Evolutionary conservation across 2,888 invertebrate species (phyloP), one percentile per base, ranked within the genome.

Genomic region (Lycophotia porphyrea): DNA sequence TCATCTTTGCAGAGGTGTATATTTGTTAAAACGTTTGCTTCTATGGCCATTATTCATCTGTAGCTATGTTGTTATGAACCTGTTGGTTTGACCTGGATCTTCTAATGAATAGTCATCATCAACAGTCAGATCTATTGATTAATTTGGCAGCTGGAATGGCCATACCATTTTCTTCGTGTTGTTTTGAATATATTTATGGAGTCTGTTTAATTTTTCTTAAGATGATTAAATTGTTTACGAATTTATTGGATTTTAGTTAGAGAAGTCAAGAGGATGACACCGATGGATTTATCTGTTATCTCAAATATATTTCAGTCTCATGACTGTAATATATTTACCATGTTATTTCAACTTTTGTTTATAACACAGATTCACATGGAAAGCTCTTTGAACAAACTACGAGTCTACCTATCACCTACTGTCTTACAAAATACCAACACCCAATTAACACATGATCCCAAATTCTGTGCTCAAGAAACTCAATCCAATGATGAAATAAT

Each of bases 401-500:
- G 9, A 60, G 9, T 18, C 1, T 18, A 27, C 21, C 31, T 58
- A 31, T 21, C 11, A 60, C 1, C 4, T 60, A 1, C 31, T 21
- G 11, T 21, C 9, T 60, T 60, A 21, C 39, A 31, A 27, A 36
- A 21, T 36, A 39, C 21, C 8, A n/a, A 47, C 4, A 27, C 18
- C 15, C 24, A 74, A 47, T 47, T 74, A 72, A 31, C 27, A 31
- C 73, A 24, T 47, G 18, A 44, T 5, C 36, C 21, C 44, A 65
- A 76, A 55, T 36, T 55, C 21, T 39, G 31, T 47, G n/a, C 52
- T 64, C 21, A 49, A 13, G 15, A 39, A 66, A 34, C 36, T 52
- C 15, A 13, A 42, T 71, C 72, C 71, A 66, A 81, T 66, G 69
- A 73, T 72, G 63, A 71, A 67, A 76, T 47, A 63, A 76, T 74